Percentiles rank a stretch among this genome's conserved stretches.
Evolutionary conservation across 92 coral and sea anemone species (phyloP).

Genomic region (Epizoanthus fatuus): DNA sequence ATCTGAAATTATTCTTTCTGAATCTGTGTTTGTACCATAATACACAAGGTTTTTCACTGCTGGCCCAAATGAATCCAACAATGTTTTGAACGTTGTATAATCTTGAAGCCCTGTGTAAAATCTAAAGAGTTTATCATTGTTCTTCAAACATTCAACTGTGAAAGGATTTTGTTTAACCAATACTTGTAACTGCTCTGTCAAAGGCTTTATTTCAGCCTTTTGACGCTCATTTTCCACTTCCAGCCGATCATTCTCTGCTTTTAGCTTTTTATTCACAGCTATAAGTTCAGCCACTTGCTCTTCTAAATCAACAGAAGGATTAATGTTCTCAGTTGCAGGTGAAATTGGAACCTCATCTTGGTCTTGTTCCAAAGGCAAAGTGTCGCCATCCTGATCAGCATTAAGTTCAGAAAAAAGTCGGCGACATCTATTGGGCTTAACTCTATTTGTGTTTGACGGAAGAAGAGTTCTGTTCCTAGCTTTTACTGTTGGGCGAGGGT

Average conservation of each 20-base stretch:
- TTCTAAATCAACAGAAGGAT: not conserved
- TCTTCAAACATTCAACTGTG: constrained; percentile 56
- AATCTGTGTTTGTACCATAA: constrained; percentile 51
- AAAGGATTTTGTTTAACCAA: constrained; percentile 37
- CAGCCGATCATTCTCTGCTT: constrained; percentile 22
- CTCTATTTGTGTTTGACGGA: constrained; percentile 10
- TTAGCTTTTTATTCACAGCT: not conserved
- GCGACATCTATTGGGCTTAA: constrained; percentile 12
- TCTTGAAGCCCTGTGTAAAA: constrained; percentile 72
- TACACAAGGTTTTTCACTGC: constrained; percentile 72
- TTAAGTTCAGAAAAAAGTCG: constrained; percentile 34
- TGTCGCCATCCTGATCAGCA: too few relatives aligned
- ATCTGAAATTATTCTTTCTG: constrained; percentile 31
- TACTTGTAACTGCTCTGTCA: constrained; percentile 55
- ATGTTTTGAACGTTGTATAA: constrained; percentile 64
- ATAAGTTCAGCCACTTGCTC: constrained; percentile 24
- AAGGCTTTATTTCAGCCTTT: constrained; percentile 55
- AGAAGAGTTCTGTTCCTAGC: constrained; percentile 31
- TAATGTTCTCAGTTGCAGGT: constrained; percentile 40
- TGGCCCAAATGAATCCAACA: constrained; percentile 56
- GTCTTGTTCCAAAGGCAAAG: too few relatives aligned
- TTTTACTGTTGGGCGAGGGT: constrained; percentile 18
- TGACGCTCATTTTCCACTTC: constrained; percentile 56
- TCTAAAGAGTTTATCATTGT: constrained; percentile 63
- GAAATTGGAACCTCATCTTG: not conserved